phyloP scores from a whole-genome alignment of 2,113 vertebrate genomes.

The Diadophis punctatus region DNA sequence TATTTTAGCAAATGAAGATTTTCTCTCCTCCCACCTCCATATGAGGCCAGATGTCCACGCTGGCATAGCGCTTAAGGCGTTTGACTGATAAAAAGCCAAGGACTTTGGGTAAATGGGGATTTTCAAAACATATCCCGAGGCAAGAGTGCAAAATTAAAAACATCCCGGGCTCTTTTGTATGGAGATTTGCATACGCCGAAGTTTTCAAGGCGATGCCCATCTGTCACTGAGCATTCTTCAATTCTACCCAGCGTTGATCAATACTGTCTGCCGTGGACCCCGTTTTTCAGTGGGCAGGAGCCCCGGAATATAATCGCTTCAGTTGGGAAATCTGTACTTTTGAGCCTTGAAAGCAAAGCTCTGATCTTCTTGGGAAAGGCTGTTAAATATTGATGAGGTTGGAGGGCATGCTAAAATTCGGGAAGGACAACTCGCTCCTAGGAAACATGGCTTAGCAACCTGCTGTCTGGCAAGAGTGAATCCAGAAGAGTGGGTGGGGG shows the following conservation, averaged over 20 bases:
- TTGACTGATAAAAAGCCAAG: constrained; percentile 92
- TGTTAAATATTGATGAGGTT: constrained; percentile 62
- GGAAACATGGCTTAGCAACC: constrained; percentile 40
- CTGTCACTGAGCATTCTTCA: constrained; percentile 85
- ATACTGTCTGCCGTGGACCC: constrained; percentile 80
- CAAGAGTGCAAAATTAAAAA: constrained; percentile 90
- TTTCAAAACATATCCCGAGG: constrained; percentile 90
- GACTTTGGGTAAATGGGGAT: constrained; percentile 86
- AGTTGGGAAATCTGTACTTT: constrained; percentile 55
- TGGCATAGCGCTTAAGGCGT: constrained; percentile 93
- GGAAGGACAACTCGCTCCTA: constrained; percentile 49
- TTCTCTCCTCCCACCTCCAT: constrained; percentile 56
- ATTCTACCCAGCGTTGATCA: constrained; percentile 87
- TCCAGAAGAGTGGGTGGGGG: constrained; percentile 35
- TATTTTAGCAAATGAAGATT: constrained; percentile 75
- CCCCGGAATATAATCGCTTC: constrained; percentile 58
- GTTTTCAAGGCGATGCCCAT: constrained; percentile 85
- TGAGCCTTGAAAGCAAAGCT: constrained; percentile 53
- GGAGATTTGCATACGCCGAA: constrained; percentile 86
- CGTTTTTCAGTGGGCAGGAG: constrained; percentile 47
- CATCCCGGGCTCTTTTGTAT: constrained; percentile 91
- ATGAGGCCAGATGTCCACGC: constrained; percentile 93
- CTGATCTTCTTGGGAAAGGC: constrained; percentile 46
- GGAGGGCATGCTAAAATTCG: constrained; percentile 46
- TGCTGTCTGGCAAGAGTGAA: neutral